Evolutionary conservation across 2,888 invertebrate species (phyloP).

Genomic region (Eristalis intricaria): DNA sequence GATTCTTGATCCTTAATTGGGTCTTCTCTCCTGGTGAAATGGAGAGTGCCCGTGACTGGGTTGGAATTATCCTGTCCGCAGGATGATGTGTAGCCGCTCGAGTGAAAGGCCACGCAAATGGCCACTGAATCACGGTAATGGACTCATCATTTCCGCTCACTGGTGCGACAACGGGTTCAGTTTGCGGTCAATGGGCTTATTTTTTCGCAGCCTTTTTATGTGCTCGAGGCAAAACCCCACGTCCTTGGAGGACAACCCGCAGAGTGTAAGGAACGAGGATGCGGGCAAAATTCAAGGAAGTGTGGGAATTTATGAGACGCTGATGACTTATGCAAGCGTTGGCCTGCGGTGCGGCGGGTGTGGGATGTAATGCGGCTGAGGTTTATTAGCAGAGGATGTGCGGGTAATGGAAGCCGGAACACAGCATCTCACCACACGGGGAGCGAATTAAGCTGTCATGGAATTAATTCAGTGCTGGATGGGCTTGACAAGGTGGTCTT

Average conservation of each 20-base stretch:
- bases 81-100: slow-evolving; percentile 49
- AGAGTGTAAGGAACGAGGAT: too few relatives aligned
- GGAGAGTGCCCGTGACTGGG: not conserved
- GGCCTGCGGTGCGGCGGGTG: not conserved
- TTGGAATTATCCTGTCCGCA: slow-evolving; percentile 32
- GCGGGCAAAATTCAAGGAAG: not conserved
- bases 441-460: slow-evolving; percentile 6
- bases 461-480: not conserved
- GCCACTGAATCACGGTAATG: slow-evolving; percentile 62
- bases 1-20: slow-evolving; percentile 61
- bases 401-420: not conserved
- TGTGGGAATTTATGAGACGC: not conserved
- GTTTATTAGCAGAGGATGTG: not conserved
- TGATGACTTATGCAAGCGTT: not conserved
- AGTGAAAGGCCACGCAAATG: slow-evolving; percentile 46
- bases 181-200: not conserved
- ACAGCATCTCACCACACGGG: not conserved
- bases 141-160: slow-evolving; percentile 31
- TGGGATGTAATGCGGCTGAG: not conserved
- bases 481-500: not conserved
- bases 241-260: not conserved
- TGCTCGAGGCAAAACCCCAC: not conserved
- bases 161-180: not conserved
- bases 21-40: slow-evolving; percentile 35
- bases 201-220: not conserved